Evolutionary conservation across 2,888 invertebrate genomes (phyloP), one percentile per base, ranked within the genome.

Genomic region (Cetonia aurata): DNA sequence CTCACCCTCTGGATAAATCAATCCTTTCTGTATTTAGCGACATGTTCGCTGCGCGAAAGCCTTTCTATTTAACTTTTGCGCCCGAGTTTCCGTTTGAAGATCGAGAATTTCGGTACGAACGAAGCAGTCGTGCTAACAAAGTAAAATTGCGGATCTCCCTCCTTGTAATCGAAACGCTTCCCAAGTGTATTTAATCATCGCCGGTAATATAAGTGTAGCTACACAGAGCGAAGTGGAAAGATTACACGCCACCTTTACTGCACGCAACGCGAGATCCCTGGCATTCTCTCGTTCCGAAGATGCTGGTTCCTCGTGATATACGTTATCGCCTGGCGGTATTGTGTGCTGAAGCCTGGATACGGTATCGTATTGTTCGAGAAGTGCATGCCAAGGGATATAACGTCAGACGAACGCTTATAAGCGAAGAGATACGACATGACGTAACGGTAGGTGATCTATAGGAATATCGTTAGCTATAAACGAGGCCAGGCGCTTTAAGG

Each of bases 201-300:
- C 0, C 17, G 37, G 37, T 37, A 37, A 37, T 8, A 17, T 57
- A 42, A 57, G 50, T 50, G 50, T 65, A 52, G 50, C 17, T 50
- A 37, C n/a, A 12, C 9, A 25, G 50, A 37, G 62, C 62, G 37
- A 65, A 65, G 62, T 65, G 62, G 62, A 65, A 65, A 65, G 62
- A 50, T 65, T 50, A 65, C 62, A 50, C 62, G 62, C 17, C 50
- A 65, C 50, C 62, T 50, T n/a, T 65, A 50, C 50, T 12, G 41
- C 50, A 50, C 37, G 48, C 62, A 50, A 50, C 50, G 37, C 50
- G 37, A 65, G 50, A 65, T 41, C 19, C 15, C 9, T 13, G 12
- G 33, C 37, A 41, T 50, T 65, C 48, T n/a, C 50, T 65, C 50
- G 31, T 37, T 50, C 50, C 12, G 25, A 52, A 52, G 62, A 50